These are phyloP conservation scores for Gallinago solitaria DNA, from an alignment of 2,797 vertebrate species.

Conservation along the genomic window DNA sequence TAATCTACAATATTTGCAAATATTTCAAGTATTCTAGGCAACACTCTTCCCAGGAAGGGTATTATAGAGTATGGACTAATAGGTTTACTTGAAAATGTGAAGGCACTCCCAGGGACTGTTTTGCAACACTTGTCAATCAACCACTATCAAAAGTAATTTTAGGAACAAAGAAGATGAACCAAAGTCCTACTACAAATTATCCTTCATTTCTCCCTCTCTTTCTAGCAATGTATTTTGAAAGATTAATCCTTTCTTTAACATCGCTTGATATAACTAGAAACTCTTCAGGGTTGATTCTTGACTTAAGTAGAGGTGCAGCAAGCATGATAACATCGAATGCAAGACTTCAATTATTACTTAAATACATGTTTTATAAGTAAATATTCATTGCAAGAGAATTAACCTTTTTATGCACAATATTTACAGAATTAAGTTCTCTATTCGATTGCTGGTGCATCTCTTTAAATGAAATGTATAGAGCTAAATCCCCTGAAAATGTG, in stretches of 20 bases:
- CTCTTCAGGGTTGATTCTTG: not conserved
- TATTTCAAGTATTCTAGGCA: not conserved
- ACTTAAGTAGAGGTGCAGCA: not conserved
- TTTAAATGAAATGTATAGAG: not conserved
- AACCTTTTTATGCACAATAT: not conserved
- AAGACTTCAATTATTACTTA: not conserved
- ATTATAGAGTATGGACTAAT: not conserved
- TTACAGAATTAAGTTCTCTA: not conserved
- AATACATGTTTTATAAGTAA: not conserved
- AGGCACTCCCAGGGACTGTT: not conserved
- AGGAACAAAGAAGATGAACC: not conserved
- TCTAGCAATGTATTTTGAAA: not conserved
- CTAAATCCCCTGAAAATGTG: not conserved
- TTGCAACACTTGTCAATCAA: not conserved
- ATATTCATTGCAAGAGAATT: not conserved
- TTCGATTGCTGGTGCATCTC: not conserved
- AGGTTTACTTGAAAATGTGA: not conserved
- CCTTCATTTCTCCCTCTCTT: not conserved
- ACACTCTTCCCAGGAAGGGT: not conserved
- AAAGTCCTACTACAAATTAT: not conserved
- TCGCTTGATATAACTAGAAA: not conserved
- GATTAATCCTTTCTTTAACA: not conserved
- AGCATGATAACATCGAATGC: not conserved
- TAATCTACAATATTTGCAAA: not conserved
- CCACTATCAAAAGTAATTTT: not conserved